phyloP scores from a whole-genome alignment of 1,140 invertebrate genomes.

The Palaemon carinicauda region DNA sequence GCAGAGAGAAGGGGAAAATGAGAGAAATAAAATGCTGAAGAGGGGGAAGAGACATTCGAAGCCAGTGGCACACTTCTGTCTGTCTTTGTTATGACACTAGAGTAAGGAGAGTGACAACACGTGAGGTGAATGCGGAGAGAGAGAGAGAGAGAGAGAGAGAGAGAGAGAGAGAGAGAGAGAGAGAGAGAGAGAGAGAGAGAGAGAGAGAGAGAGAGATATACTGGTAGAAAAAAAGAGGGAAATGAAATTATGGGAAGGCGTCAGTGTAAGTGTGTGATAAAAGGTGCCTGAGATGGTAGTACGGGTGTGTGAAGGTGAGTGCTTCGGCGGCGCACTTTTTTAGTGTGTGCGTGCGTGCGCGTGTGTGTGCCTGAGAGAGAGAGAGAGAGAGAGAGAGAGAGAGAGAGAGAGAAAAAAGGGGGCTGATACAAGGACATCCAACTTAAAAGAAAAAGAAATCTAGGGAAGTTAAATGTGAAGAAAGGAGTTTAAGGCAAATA shows the following conservation, averaged over 20 bases:
- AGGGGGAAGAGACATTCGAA: too few species aligned
- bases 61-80: too few species aligned
- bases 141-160: constrained; percentile 32
- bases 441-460: neutral
- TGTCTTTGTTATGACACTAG: too few species aligned
- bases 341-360: neutral
- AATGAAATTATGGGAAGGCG: neutral
- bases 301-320: too few species aligned
- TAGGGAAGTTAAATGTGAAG: neutral
- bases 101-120: too few species aligned
- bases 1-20: too few species aligned
- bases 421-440: neutral
- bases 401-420: neutral
- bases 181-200: constrained; percentile 27
- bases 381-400: neutral
- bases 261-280: too few species aligned
- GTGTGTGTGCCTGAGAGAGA: neutral
- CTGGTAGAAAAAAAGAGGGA: neutral
- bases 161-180: constrained; percentile 26
- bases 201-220: constrained; percentile 30
- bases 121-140: too few species aligned
- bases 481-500: neutral
- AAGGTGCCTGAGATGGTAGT: too few species aligned
- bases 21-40: too few species aligned
- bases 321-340: too few species aligned